These are phyloP conservation scores for Acanthaster planci DNA, from an alignment of 35 echinoderm and acorn worm species.

Conservation along the genomic window DNA sequence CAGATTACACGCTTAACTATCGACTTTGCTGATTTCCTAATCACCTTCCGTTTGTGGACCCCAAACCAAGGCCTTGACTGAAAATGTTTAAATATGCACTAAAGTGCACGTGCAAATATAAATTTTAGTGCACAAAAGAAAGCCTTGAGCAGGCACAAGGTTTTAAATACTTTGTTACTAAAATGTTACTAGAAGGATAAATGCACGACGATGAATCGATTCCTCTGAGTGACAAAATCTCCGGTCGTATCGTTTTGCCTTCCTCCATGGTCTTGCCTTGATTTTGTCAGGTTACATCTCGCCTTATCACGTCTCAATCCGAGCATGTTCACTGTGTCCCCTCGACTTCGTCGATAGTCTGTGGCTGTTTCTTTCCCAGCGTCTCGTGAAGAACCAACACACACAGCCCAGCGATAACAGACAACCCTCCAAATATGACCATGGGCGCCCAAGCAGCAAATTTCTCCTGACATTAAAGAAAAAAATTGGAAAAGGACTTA, in stretches of 20 bases:
- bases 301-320: background rate
- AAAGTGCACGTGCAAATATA: no score
- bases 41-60: no score
- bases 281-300: background rate
- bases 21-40: no score
- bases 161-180: no score
- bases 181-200: no score
- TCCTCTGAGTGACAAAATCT: background rate
- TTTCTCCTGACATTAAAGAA: constrained; percentile 16
- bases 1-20: no score
- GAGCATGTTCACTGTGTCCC: background rate
- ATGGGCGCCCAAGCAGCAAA: constrained; percentile 45
- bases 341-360: constrained; percentile 80
- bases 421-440: constrained; percentile 73
- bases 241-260: background rate
- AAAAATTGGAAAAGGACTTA: background rate
- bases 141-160: no score
- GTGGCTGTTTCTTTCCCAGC: constrained; percentile 63
- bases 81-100: no score
- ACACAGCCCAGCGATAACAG: constrained; percentile 52
- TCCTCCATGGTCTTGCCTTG: background rate
- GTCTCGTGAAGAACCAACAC: constrained; percentile 85
- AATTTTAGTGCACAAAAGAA: no score
- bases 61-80: no score
- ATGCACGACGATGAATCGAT: no score